Evolutionary conservation across 2,113 vertebrate genomes (phyloP).

Genomic region (Cromileptes altivelis): DNA sequence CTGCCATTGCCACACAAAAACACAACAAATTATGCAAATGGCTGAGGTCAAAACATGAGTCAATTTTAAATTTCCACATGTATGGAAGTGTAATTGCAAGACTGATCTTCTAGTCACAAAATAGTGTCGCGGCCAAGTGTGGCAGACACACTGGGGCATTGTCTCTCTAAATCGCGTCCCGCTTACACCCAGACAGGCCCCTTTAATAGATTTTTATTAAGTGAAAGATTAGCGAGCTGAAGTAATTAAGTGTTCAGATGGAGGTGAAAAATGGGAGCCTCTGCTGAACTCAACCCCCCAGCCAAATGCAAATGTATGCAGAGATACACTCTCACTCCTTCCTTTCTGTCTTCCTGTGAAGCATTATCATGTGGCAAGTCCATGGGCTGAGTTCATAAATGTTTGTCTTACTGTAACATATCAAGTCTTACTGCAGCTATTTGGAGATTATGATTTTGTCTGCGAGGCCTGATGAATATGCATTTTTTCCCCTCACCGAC

Average conservation of each 20-base stretch:
- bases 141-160: slow-evolving; percentile 25
- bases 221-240: slow-evolving; percentile 62
- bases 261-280: slow-evolving; percentile 38
- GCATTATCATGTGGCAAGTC: slow-evolving; percentile 16
- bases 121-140: slow-evolving; percentile 17
- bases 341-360: slow-evolving; percentile 9
- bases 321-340: slow-evolving; percentile 1
- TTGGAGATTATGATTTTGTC: slow-evolving; percentile 64
- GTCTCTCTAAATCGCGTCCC: slow-evolving; percentile 43
- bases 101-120: neutral
- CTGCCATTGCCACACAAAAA: neutral
- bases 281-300: slow-evolving; percentile 20
- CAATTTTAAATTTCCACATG: slow-evolving; percentile 6
- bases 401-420: slow-evolving; percentile 32
- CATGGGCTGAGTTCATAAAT: slow-evolving; percentile 28
- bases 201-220: slow-evolving; percentile 66
- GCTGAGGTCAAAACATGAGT: slow-evolving; percentile 10
- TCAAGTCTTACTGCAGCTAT: slow-evolving; percentile 36
- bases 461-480: slow-evolving; percentile 73
- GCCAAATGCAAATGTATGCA: slow-evolving; percentile 50
- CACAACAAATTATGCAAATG: neutral
- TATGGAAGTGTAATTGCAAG: slow-evolving; percentile 7
- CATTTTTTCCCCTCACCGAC: slow-evolving; percentile 22
- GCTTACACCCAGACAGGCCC: slow-evolving; percentile 35
- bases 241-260: slow-evolving; percentile 53